A percentile compares a stretch with the other conserved stretches of the same genome.
phyloP scores from a whole-genome alignment of 2,888 invertebrate species.

The Polydrusus pterygomalis region DNA sequence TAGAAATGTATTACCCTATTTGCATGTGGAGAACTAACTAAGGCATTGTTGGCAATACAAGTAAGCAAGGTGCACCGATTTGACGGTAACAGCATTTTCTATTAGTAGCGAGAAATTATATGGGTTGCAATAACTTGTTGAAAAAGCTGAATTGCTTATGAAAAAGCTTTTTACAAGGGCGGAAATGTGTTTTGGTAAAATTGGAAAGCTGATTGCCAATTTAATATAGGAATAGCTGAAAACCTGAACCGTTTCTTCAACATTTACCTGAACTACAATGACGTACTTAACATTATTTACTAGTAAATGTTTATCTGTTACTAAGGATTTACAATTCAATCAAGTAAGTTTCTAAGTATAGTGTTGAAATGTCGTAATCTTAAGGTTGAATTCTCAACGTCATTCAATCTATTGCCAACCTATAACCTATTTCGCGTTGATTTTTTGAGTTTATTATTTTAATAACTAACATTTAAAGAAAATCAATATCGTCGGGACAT shows the following conservation, averaged over 20 bases:
- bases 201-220: conserved; percentile 14
- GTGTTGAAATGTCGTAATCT: too few species aligned
- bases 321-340: too few species aligned
- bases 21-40: conserved; percentile 59
- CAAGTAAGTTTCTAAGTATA: too few species aligned
- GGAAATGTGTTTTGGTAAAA: conserved; percentile 21
- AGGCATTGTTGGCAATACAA: conserved; percentile 55
- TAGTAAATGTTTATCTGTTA: too few species aligned
- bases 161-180: conserved; percentile 23
- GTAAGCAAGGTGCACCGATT: conserved; percentile 54
- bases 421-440: too few species aligned
- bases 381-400: too few species aligned
- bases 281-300: too few species aligned
- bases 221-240: neutral
- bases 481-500: too few species aligned
- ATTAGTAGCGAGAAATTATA: conserved; percentile 51
- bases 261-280: too few species aligned
- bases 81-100: conserved; percentile 51
- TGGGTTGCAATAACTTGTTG: conserved; percentile 44
- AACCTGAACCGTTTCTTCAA: neutral
- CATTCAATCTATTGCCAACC: too few species aligned
- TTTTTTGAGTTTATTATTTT: too few species aligned
- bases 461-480: too few species aligned
- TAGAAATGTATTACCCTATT: conserved; percentile 60
- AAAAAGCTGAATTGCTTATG: conserved; percentile 33